A percentile compares a stretch with the other conserved stretches of the same genome.
phyloP scores from a whole-genome alignment of 2,113 vertebrate genomes.

The Lamprologus speciosus region DNA sequence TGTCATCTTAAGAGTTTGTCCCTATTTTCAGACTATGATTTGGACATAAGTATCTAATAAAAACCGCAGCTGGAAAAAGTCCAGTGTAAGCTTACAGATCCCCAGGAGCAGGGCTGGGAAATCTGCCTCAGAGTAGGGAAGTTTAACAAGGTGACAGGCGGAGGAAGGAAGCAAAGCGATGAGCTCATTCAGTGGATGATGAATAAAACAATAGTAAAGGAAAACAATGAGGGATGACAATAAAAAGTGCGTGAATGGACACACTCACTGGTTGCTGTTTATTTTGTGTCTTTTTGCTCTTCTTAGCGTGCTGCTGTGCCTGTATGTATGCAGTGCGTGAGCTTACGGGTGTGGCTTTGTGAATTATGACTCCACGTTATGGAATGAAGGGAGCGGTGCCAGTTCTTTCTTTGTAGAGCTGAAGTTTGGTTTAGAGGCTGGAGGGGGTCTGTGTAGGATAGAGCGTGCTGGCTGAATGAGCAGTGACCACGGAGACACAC shows the following conservation, averaged over 20 bases:
- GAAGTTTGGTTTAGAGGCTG: constrained; percentile 48
- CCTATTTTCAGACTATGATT: constrained; percentile 15
- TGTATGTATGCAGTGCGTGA: constrained; percentile 12
- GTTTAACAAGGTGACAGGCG: constrained; percentile 1
- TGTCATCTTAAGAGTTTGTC: constrained; percentile 20
- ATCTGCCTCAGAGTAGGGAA: neutral
- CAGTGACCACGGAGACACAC: constrained; percentile 7
- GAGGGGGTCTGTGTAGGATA: constrained; percentile 5
- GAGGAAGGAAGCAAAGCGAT: constrained; percentile 4
- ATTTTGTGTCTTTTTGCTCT: neutral
- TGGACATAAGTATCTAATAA: constrained; percentile 46
- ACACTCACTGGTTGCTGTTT: neutral
- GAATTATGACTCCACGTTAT: constrained; percentile 65
- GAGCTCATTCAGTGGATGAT: constrained; percentile 13
- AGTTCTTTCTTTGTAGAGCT: constrained; percentile 60
- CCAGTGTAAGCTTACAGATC: neutral
- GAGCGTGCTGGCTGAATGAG: neutral
- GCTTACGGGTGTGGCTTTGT: constrained; percentile 59
- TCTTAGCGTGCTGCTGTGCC: neutral
- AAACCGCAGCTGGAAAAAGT: constrained; percentile 30
- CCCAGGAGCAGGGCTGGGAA: constrained; percentile 6
- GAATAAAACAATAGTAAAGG: neutral
- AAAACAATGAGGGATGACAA: neutral
- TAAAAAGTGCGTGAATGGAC: neutral
- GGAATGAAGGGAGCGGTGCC: constrained; percentile 74